These are phyloP conservation scores for Macquaria australasica DNA, from an alignment of 2,113 vertebrate species.

Conservation along the genomic window DNA sequence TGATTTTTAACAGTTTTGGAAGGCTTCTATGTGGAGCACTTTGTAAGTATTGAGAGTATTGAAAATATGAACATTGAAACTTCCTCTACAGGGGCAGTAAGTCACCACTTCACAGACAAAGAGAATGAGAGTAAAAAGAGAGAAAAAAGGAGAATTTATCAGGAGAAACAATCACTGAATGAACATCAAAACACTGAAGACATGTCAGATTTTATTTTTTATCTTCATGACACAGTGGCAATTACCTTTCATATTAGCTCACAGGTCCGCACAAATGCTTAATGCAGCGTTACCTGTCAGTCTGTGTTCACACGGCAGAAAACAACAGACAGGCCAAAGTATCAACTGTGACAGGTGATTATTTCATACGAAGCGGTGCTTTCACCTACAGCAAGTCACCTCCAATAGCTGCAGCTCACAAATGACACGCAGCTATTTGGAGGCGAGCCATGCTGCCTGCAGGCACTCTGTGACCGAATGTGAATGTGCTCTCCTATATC, in stretches of 20 bases:
- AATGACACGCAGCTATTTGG: constrained; percentile 25
- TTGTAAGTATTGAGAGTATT: no score
- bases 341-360: constrained; percentile 61
- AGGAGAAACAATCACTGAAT: background rate
- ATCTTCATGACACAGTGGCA: background rate
- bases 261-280: constrained; percentile 16
- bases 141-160: background rate
- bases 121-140: background rate
- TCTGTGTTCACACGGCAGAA: constrained; percentile 19
- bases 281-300: constrained; percentile 34
- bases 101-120: background rate
- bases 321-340: constrained; percentile 38
- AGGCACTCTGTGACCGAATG: background rate
- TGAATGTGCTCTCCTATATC: background rate
- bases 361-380: constrained; percentile 1
- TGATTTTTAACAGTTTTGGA: no score
- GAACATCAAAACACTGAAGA: constrained; percentile 13
- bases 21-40: no score
- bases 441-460: background rate
- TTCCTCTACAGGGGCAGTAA: no score
- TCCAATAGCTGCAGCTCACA: constrained; percentile 39
- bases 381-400: constrained; percentile 40
- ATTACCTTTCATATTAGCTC: constrained; percentile 25
- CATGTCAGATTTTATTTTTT: background rate
- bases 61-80: no score